Percentiles rank a stretch among this genome's conserved stretches.
Conservation (phyloP, 2,797 vertebrate species). For the Schizothorax lantsangensis region DNA sequence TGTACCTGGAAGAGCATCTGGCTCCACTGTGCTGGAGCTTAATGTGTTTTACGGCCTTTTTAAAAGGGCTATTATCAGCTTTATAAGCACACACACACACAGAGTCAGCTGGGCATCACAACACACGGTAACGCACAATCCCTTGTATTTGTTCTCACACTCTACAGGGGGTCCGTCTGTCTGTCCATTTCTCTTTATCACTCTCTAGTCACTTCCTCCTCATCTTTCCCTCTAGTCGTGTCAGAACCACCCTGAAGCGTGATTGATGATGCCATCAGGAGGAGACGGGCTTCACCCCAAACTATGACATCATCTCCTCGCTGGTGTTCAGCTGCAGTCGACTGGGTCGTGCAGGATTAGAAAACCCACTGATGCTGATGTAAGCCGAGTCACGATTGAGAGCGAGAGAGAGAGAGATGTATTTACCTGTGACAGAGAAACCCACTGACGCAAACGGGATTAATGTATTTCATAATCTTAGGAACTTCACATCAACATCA, state of each 20-base stretch:
- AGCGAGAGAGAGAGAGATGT: neutral
- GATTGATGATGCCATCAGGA: slow-evolving; percentile 42
- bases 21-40: slow-evolving; percentile 20
- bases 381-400: neutral
- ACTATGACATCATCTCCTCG: slow-evolving; percentile 45
- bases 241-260: slow-evolving; percentile 5
- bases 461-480: slow-evolving; percentile 5
- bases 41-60: slow-evolving; percentile 38
- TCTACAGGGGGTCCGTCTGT: neutral
- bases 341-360: neutral
- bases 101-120: neutral
- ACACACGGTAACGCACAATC: neutral
- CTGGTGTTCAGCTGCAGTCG: neutral
- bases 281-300: slow-evolving; percentile 15
- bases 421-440: neutral
- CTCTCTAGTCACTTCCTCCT: neutral
- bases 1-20: slow-evolving; percentile 20
- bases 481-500: neutral
- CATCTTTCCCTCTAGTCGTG: neutral
- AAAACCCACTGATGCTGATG: neutral
- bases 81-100: neutral
- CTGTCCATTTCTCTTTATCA: neutral
- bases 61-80: slow-evolving; percentile 47
- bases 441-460: neutral
- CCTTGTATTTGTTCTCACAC: slow-evolving; percentile 11